Percentiles rank a stretch among this genome's conserved stretches.
Evolutionary conservation across 1,140 invertebrate species (phyloP).

Genomic region (Drepana arcuata): DNA sequence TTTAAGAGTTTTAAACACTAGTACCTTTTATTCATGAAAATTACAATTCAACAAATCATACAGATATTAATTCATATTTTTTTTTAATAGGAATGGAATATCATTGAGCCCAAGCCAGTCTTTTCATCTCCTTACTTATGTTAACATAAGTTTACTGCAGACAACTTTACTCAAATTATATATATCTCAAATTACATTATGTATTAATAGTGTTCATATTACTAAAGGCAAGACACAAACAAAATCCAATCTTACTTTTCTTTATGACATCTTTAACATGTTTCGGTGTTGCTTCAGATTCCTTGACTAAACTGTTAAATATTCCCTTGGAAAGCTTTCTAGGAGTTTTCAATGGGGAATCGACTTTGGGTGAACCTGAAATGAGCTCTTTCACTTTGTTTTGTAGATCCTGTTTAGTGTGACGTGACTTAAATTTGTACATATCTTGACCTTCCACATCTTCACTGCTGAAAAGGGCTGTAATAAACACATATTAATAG

Average conservation of each 20-base stretch:
- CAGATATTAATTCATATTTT: too few relatives aligned
- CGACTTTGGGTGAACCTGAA: slow-evolving; percentile 23
- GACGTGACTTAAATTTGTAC: slow-evolving; percentile 56
- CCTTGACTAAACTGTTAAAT: slow-evolving; percentile 9
- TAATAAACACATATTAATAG: slow-evolving; percentile 17
- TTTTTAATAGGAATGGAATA: too few relatives aligned
- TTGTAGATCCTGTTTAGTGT: slow-evolving; percentile 53
- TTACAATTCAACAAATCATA: too few relatives aligned
- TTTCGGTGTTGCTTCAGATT: slow-evolving; percentile 38
- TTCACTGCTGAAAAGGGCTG: slow-evolving; percentile 49
- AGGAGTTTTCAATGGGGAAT: slow-evolving; percentile 36
- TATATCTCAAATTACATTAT: too few relatives aligned
- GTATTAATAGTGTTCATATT: not conserved
- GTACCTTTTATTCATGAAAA: too few relatives aligned
- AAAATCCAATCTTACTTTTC: slow-evolving; percentile 42
- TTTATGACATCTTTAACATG: slow-evolving; percentile 50
- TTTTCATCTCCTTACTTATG: too few relatives aligned
- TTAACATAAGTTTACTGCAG: too few relatives aligned
- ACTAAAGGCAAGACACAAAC: too few relatives aligned
- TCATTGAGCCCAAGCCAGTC: too few relatives aligned
- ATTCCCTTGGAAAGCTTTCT: slow-evolving; percentile 13
- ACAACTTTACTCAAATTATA: too few relatives aligned
- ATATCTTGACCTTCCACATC: slow-evolving; percentile 60
- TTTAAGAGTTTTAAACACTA: too few relatives aligned
- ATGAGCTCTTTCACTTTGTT: slow-evolving; percentile 47